phyloP scores from a whole-genome alignment of 2,113 vertebrate species.

The Centropus bengalensis region DNA sequence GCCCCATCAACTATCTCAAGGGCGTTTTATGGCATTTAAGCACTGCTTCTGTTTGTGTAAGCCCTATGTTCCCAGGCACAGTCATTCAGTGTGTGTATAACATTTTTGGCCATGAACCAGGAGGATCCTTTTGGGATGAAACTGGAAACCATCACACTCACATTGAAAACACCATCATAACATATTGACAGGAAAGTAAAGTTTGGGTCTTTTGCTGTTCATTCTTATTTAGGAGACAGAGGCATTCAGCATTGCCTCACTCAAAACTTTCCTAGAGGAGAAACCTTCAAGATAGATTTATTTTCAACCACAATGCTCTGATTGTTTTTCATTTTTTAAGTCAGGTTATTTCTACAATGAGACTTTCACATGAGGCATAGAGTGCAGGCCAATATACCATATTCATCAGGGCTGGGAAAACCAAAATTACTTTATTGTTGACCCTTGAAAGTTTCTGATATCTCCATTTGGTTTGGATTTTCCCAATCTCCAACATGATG shows the following conservation, averaged over 20 bases:
- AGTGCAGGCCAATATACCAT: not conserved
- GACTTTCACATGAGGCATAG: not conserved
- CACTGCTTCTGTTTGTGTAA: slow-evolving; percentile 1
- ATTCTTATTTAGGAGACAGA: slow-evolving; percentile 60
- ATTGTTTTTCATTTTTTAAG: slow-evolving; percentile 53
- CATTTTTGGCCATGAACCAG: not conserved
- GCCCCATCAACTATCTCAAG: not conserved
- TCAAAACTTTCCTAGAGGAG: slow-evolving; percentile 29
- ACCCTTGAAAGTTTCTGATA: slow-evolving; percentile 78
- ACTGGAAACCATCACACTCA: slow-evolving; percentile 26
- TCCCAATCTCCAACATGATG: slow-evolving; percentile 72
- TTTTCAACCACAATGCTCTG: slow-evolving; percentile 64
- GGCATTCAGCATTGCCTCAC: slow-evolving; percentile 3
- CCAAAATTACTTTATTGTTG: slow-evolving; percentile 78
- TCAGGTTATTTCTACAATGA: slow-evolving; percentile 64
- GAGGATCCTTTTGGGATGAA: not conserved
- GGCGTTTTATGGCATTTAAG: not conserved
- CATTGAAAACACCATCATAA: slow-evolving; percentile 6
- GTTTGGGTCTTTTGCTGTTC: slow-evolving; percentile 27
- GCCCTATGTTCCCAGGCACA: not conserved
- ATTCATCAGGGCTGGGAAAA: slow-evolving; percentile 56
- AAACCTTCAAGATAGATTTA: slow-evolving; percentile 53
- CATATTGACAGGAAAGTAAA: not conserved
- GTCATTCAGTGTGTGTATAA: not conserved
- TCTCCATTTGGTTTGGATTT: slow-evolving; percentile 81